A percentile compares a stretch with the other conserved stretches of the same genome.
phyloP scores from a whole-genome alignment of 2,113 vertebrate species.

The Plestiodon gilberti region DNA sequence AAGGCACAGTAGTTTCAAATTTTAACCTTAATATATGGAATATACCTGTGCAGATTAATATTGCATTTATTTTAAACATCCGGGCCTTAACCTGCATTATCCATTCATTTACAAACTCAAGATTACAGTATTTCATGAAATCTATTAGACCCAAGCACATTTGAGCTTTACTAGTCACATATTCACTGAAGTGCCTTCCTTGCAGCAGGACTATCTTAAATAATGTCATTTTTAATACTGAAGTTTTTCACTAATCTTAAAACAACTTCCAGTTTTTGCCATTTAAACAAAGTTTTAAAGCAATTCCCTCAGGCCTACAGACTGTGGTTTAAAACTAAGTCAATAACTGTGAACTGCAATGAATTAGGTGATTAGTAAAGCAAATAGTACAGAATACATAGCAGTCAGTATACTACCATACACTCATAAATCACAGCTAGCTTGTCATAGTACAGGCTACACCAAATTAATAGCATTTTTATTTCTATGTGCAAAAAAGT shows the following conservation, averaged over 20 bases:
- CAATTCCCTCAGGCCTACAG: slow-evolving; percentile 82
- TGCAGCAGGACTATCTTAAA: slow-evolving; percentile 80
- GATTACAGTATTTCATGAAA: slow-evolving; percentile 81
- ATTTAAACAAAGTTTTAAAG: slow-evolving; percentile 80
- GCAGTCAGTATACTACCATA: slow-evolving; percentile 88
- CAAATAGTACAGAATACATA: slow-evolving; percentile 85
- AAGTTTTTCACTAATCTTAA: slow-evolving; percentile 81
- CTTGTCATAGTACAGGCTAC: slow-evolving; percentile 76
- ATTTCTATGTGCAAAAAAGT: slow-evolving; percentile 86
- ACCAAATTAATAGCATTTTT: slow-evolving; percentile 84
- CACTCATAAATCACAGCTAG: slow-evolving; percentile 81
- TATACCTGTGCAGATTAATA: slow-evolving; percentile 82
- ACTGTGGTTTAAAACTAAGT: slow-evolving; percentile 80
- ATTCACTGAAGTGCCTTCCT: slow-evolving; percentile 87
- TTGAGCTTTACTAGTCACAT: slow-evolving; percentile 90
- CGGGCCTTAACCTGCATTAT: slow-evolving; percentile 82
- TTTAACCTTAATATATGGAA: slow-evolving; percentile 74
- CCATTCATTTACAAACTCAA: slow-evolving; percentile 78
- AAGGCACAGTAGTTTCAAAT: slow-evolving; percentile 92
- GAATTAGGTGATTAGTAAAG: slow-evolving; percentile 96
- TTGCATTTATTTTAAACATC: slow-evolving; percentile 82
- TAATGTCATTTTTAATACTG: slow-evolving; percentile 85
- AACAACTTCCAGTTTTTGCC: slow-evolving; percentile 82
- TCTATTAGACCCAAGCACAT: slow-evolving; percentile 77
- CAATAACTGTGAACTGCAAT: slow-evolving; percentile 84